Evolutionary conservation across 2,888 invertebrate genomes (phyloP), one percentile per base, ranked within the genome.

Genomic region (Luffia ferchaultella): DNA sequence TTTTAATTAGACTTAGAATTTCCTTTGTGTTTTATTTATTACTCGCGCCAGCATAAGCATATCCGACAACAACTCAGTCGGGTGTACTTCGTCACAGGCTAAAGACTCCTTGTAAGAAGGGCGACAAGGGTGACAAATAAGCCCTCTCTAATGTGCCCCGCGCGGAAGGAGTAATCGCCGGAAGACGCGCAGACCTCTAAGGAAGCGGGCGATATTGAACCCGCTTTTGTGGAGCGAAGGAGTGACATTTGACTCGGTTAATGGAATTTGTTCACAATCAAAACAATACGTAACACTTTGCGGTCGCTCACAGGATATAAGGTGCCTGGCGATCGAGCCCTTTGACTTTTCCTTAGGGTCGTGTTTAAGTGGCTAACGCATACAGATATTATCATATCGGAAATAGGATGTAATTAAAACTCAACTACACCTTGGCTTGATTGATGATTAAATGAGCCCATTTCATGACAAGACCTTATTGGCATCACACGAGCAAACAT

Each of bases 191-290:
- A 65, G 57, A 62, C 62, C 64, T 63, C 65, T 15, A 69, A 78
- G 73, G 76, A 77, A 76, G 73, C 72, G 63, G 61, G 67, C 62
- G 61, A 65, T 62, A 65, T 65, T 61, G 61, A 59, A 59, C 60
- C 63, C 58, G 64, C 61, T 67, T 68, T 12, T 30, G 20, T 20
- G 41, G 65, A 66, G 76, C 79, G 78, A 70, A 67, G 64, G 63
- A 74, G 70, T 77, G 79, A 80, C 82, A 83, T 79, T 80, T 79
- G 77, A 80, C 75, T 76, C 70, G 57, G 64, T 73, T 73, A 80
- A 82, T 80, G 71, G 68, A 70, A 70, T 71, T 66, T 70, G 68
- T 70, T 71, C 68, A 69, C 67, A 64, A 68, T 74, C 78, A 74
- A 72, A 78, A 73, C 74, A 76, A 70, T 65, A 61, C 55, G 51